A percentile compares a stretch with the other conserved stretches of the same genome.
Conservation (phyloP, 2,113 vertebrate genomes). For the Hystrix brachyura region DNA sequence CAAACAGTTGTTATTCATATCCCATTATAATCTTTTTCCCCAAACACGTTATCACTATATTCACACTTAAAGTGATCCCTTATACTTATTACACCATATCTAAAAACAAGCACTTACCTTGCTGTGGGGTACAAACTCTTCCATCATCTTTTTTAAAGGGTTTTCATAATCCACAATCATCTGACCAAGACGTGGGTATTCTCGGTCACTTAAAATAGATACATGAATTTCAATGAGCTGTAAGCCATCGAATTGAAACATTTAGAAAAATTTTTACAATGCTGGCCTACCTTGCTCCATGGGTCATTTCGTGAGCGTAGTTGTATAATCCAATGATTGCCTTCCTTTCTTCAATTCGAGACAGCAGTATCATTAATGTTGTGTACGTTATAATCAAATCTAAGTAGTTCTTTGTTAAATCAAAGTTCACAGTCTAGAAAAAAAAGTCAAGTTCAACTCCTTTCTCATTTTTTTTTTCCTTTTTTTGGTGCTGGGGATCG, state of each 20-base stretch:
- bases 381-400: conserved; percentile 99
- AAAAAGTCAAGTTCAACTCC: conserved; percentile 68
- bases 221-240: conserved; percentile 60
- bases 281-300: conserved; percentile 94
- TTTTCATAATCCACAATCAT: conserved; percentile 99
- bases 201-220: conserved; percentile 93
- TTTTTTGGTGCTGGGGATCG: no score
- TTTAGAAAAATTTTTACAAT: not conserved
- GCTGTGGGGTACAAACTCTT: conserved; percentile 99
- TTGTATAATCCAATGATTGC: conserved; percentile 99
- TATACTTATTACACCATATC: not conserved
- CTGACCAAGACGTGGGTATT: conserved; percentile 98
- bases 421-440: conserved; percentile 97
- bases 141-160: conserved; percentile 99
- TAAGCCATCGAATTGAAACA: conserved; percentile 9
- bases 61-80: not conserved
- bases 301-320: conserved; percentile 99
- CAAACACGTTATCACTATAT: conserved; percentile 42
- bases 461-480: not conserved
- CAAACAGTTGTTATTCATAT: not conserved
- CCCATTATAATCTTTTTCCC: not conserved
- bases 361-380: conserved; percentile 97
- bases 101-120: conserved; percentile 90
- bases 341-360: conserved; percentile 98
- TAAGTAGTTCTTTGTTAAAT: conserved; percentile 99